Conservation (phyloP, 2,888 invertebrate species). For the Pomacea canaliculata region DNA sequence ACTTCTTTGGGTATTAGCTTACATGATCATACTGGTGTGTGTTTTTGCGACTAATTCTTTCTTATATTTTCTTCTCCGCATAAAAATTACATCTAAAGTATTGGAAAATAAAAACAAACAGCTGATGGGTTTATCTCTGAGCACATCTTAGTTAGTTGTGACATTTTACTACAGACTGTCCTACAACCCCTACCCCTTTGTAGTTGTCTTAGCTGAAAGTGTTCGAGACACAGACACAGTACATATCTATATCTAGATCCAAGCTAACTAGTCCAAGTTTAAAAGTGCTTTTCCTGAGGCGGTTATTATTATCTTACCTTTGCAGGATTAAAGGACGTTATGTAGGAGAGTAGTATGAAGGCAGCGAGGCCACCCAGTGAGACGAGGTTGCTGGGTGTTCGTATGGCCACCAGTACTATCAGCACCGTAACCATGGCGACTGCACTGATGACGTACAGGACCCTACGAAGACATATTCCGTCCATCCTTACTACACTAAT, state of each 20-base stretch:
- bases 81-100: too few relatives aligned
- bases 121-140: too few relatives aligned
- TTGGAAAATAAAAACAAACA: too few relatives aligned
- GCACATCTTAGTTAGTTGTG: too few relatives aligned
- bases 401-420: constrained; percentile 56
- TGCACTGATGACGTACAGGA: constrained; percentile 43
- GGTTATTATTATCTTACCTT: constrained; percentile 45
- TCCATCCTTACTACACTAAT: too few relatives aligned
- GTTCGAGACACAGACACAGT: too few relatives aligned
- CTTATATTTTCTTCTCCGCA: neutral
- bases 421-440: constrained; percentile 48
- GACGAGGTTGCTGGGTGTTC: constrained; percentile 58
- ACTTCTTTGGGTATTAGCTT: neutral
- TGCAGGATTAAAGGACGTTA: constrained; percentile 60
- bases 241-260: too few relatives aligned
- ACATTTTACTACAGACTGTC: too few relatives aligned
- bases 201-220: too few relatives aligned
- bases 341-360: constrained; percentile 55
- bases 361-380: constrained; percentile 57
- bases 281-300: too few relatives aligned
- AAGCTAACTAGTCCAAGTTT: too few relatives aligned
- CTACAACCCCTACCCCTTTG: too few relatives aligned
- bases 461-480: constrained; percentile 31
- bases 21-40: neutral
- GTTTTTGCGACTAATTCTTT: neutral